A percentile compares a stretch with the other conserved stretches of the same genome.
phyloP scores from a whole-genome alignment of 2,113 vertebrate genomes.

The Clinocottus analis region DNA sequence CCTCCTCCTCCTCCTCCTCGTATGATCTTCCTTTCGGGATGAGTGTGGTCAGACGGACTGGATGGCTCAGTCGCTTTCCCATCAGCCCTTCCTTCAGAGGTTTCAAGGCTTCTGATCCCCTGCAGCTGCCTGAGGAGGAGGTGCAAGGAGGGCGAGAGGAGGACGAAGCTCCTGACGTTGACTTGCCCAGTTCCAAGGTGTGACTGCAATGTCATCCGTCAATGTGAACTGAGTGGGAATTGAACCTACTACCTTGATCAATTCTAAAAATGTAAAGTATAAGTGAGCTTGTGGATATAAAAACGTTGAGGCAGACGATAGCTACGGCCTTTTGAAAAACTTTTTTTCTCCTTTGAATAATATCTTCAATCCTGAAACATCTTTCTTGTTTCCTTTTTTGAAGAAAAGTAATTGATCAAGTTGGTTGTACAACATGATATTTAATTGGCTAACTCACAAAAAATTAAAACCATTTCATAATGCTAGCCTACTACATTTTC shows the following conservation, averaged over 20 bases:
- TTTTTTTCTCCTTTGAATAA: too few relatives aligned
- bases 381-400: too few relatives aligned
- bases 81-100: slow-evolving; percentile 92
- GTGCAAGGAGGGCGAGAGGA: slow-evolving; percentile 3
- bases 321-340: too few relatives aligned
- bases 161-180: background rate
- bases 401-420: too few relatives aligned
- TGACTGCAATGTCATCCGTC: slow-evolving; percentile 28
- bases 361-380: too few relatives aligned
- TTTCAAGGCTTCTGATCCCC: slow-evolving; percentile 57
- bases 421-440: too few relatives aligned
- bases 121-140: background rate
- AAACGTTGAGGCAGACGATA: background rate
- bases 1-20: slow-evolving; percentile 78
- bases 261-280: background rate
- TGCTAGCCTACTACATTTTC: too few relatives aligned
- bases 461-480: too few relatives aligned
- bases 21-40: slow-evolving; percentile 94
- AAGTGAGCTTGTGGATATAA: background rate
- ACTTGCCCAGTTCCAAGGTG: slow-evolving; percentile 39
- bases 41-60: slow-evolving; percentile 77
- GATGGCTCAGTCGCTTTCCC: slow-evolving; percentile 86
- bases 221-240: background rate
- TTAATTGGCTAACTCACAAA: too few relatives aligned
- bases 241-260: background rate